Evolutionary conservation across 2,113 vertebrate genomes (phyloP).

Genomic region (Euleptes europaea): DNA sequence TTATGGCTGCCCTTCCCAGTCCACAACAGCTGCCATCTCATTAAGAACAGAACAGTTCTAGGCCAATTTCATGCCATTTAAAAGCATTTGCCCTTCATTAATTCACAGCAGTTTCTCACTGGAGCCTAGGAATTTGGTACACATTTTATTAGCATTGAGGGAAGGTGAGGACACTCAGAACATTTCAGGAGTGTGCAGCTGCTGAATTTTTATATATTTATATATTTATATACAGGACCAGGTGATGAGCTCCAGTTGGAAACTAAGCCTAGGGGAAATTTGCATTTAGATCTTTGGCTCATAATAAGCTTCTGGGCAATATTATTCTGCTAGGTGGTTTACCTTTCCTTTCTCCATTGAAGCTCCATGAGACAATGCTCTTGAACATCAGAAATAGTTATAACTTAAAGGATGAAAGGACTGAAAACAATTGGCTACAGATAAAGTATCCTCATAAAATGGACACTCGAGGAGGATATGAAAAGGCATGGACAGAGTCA

Average conservation of each 20-base stretch:
- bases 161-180: background rate
- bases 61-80: background rate
- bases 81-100: background rate
- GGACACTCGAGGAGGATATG: no score
- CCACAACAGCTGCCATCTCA: background rate
- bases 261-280: background rate
- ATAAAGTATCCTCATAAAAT: no score
- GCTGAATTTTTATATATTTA: background rate
- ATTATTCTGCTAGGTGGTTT: background rate
- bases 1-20: no score
- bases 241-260: background rate
- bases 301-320: background rate
- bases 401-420: no score
- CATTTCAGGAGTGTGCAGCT: background rate
- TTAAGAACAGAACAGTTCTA: background rate
- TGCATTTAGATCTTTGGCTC: background rate
- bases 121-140: background rate
- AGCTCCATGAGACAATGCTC: no score
- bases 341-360: no score
- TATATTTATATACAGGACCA: background rate
- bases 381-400: no score
- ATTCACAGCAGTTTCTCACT: background rate
- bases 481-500: no score
- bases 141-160: background rate
- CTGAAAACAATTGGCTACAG: no score